Evolutionary conservation across 2,113 vertebrate species (phyloP).

Genomic region (Grallaria varia): DNA sequence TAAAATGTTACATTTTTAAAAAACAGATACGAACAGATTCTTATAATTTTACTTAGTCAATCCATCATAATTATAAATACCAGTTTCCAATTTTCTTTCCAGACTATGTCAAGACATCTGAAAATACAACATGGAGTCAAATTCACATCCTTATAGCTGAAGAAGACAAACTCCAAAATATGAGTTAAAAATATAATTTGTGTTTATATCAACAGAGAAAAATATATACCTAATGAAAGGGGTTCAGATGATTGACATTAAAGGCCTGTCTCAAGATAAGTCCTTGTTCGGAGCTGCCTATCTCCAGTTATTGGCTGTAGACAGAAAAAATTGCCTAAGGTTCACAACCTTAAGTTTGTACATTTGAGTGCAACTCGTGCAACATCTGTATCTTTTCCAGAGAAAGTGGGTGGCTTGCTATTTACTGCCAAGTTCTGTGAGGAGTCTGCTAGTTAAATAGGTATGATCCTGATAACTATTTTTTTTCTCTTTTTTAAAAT

Average conservation of each 20-base stretch:
- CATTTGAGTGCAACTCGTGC: not conserved
- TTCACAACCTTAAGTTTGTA: not conserved
- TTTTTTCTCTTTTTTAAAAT: not conserved
- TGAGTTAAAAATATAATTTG: not conserved
- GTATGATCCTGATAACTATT: fast-evolving
- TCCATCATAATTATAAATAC: not conserved
- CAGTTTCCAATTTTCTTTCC: not conserved
- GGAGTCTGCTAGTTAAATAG: not conserved
- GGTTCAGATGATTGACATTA: not conserved
- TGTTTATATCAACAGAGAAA: not conserved
- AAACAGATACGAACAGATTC: not conserved
- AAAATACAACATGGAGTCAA: not conserved
- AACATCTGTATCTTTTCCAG: not conserved
- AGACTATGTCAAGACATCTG: not conserved
- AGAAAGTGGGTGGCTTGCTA: not conserved
- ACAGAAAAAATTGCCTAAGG: not conserved
- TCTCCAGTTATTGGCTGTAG: not conserved
- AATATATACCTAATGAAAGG: not conserved
- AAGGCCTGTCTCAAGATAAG: not conserved
- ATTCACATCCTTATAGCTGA: not conserved
- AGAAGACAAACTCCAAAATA: not conserved
- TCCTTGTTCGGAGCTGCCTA: not conserved
- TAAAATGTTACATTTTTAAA: not conserved
- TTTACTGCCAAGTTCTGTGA: not conserved
- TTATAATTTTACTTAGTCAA: not conserved